A percentile compares a stretch with the other conserved stretches of the same genome.
These are phyloP conservation scores for Ornithoptera priamus DNA, from an alignment of 2,888 invertebrate genomes.

Conservation along the genomic window DNA sequence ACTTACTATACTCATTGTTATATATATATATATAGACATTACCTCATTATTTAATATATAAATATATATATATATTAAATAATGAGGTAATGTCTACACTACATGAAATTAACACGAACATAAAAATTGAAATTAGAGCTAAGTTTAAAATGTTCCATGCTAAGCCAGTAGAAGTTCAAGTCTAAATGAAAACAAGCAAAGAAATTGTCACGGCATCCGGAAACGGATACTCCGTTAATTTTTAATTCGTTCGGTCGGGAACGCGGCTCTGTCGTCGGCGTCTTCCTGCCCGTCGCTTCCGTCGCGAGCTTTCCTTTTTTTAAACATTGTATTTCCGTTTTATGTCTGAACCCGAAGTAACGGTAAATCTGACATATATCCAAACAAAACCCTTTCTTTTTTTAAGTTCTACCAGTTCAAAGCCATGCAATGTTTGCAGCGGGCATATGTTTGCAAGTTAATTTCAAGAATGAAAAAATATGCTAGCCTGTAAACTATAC, in stretches of 20 bases:
- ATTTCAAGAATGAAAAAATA: too few species aligned
- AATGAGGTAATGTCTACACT: too few species aligned
- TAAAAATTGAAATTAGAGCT: background rate
- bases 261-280: conserved; percentile 70
- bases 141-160: background rate
- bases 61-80: too few species aligned
- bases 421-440: background rate
- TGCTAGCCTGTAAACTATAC: too few species aligned
- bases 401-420: background rate
- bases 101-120: background rate
- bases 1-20: too few species aligned
- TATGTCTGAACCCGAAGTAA: conserved; percentile 56
- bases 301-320: conserved; percentile 65
- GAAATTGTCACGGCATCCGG: conserved; percentile 64
- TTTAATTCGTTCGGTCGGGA: conserved; percentile 71
- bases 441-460: too few species aligned
- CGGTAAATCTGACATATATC: conserved; percentile 48
- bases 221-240: conserved; percentile 77
- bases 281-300: conserved; percentile 76
- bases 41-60: too few species aligned
- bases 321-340: conserved; percentile 74
- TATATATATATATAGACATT: too few species aligned
- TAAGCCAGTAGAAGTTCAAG: conserved; percentile 1
- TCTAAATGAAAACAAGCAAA: conserved; percentile 39
- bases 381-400: conserved; percentile 27